Evolutionary conservation across 2,113 vertebrate genomes (phyloP), one percentile per base, ranked within the genome.

Genomic region (Apodemus speciosus): DNA sequence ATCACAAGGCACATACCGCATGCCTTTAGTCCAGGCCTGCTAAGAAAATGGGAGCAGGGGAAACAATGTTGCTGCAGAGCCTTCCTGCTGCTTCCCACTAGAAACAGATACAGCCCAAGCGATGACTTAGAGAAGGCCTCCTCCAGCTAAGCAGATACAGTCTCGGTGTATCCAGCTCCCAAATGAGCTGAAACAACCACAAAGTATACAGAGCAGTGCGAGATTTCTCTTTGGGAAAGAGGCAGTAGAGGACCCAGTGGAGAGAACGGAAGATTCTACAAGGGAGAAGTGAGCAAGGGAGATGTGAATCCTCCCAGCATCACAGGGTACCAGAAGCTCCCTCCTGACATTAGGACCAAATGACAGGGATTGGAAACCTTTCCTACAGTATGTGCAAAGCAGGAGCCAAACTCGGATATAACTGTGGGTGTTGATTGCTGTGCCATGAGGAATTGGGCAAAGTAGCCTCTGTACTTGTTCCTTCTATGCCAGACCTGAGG

Each of bases 281-380:
- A 49, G 0, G 3, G 76, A 73, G 66, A 62, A 16, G 16, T n/a
- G 60, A 23, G 9, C 8, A 62, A 64, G 68, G 84, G 81, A 79
- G 76, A 60, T 15, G 7, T 18, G 43, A 5, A 13, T 35, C 76
- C 6, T 80, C 9, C 60, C 32, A 18, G 32, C n/a, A 46, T 56
- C 58, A 58, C 16, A 35, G 83, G 88, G n/a, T 79, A 90, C 85
- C 72, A 87, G 96, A 90, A 94, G 72, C 64, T 96, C 73, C 43
- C 76, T 86, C 88, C 92, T 83, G 94, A 88, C 35, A 92, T 85
- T 68, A 88, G 60, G 75, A 85, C 86, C 75, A 90, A 97, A 89
- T 40, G 93, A 75, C 21, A 94, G 95, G 96, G 86, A 51, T 90
- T 96, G 85, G 88, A 96, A 92, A n/a, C 69, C 71, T 89, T 95